A percentile compares a stretch with the other conserved stretches of the same genome.
phyloP scores from a whole-genome alignment of 2,113 vertebrate genomes.

The Dinomys branickii region DNA sequence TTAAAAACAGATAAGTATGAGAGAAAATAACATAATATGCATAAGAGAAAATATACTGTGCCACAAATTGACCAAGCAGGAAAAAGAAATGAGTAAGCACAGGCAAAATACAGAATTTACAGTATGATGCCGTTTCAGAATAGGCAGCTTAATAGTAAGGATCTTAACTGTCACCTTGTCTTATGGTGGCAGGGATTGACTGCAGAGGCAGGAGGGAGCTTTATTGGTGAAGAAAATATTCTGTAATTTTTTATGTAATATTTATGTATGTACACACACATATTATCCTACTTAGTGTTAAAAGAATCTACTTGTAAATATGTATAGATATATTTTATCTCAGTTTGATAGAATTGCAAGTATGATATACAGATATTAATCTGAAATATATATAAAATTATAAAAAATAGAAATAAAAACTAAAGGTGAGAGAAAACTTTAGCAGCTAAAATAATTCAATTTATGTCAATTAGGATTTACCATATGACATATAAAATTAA shows the following conservation, averaged over 20 bases:
- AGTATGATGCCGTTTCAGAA: background rate
- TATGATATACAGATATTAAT: background rate
- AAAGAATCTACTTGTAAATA: background rate
- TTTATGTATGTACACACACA: background rate
- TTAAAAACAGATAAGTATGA: background rate
- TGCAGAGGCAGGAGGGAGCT: background rate
- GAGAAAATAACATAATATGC: background rate
- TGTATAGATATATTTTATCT: background rate
- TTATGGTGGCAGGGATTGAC: no score
- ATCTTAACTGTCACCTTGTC: background rate
- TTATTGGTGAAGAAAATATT: background rate
- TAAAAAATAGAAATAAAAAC: background rate
- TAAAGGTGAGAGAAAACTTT: background rate
- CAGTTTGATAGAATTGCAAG: background rate
- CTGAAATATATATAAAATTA: background rate
- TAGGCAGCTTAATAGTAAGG: background rate
- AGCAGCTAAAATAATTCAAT: background rate
- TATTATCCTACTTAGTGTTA: background rate
- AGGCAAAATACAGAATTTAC: background rate
- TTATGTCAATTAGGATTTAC: background rate
- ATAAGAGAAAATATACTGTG: background rate
- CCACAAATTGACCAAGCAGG: background rate
- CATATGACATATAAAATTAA: background rate
- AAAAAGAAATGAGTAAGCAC: background rate
- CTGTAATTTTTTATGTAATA: background rate